phyloP scores from a whole-genome alignment of 2,113 vertebrate species.

The Apaloderma vittatum region DNA sequence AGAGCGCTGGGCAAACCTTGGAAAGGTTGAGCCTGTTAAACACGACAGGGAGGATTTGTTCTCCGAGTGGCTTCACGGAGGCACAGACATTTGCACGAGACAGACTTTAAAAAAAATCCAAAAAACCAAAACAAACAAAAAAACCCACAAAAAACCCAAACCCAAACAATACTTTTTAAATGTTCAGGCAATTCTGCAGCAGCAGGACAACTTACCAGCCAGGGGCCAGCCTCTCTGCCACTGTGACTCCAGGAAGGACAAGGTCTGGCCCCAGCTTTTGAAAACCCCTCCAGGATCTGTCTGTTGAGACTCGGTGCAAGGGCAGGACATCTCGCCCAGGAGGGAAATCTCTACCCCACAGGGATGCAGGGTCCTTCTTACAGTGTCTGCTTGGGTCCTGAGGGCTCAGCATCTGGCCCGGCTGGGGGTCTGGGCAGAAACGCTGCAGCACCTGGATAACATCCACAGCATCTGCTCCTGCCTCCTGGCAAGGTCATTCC shows the following conservation, averaged over 20 bases:
- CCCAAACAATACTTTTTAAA: neutral
- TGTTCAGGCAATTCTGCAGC: neutral
- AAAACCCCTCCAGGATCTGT: neutral
- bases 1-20: neutral
- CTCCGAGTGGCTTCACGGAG: neutral
- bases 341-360: neutral
- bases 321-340: neutral
- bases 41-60: neutral
- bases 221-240: neutral
- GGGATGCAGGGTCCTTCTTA: neutral
- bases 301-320: neutral
- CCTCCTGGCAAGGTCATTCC: neutral
- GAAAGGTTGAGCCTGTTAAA: neutral
- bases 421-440: neutral
- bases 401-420: neutral
- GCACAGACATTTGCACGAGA: neutral
- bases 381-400: neutral
- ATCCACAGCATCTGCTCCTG: neutral
- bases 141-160: no score
- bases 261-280: neutral
- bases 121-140: neutral
- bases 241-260: neutral
- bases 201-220: neutral
- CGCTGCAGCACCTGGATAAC: neutral
- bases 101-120: neutral